Conservation (phyloP, 2,888 invertebrate species). For the Nomada flava region DNA sequence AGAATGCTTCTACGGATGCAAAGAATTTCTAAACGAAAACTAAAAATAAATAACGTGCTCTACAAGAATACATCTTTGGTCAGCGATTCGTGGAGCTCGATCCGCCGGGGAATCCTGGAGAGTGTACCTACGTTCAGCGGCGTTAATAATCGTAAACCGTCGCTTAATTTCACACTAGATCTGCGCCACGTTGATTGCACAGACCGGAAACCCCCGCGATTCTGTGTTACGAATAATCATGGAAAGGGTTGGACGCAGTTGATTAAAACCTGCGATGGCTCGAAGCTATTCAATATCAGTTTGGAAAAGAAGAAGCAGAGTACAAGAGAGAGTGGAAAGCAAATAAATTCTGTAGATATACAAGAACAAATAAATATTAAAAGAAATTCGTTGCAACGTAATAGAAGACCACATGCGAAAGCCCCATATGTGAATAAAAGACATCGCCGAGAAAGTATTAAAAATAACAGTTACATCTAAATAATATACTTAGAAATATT, state of each 20-base stretch:
- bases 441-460: too few relatives aligned
- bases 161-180: slow-evolving; percentile 42
- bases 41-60: background rate
- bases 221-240: slow-evolving; percentile 36
- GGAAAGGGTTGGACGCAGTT: slow-evolving; percentile 35
- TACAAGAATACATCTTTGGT: background rate
- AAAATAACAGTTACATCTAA: too few relatives aligned
- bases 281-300: background rate
- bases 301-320: too few relatives aligned
- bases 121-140: slow-evolving; percentile 6
- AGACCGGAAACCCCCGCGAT: slow-evolving; percentile 16
- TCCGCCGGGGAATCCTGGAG: background rate
- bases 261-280: slow-evolving; percentile 36
- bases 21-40: too few relatives aligned
- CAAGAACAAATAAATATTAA: too few relatives aligned
- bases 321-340: too few relatives aligned
- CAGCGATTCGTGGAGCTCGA: slow-evolving; percentile 16
- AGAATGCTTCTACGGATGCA: background rate
- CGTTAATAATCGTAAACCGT: slow-evolving; percentile 45
- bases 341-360: too few relatives aligned
- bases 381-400: too few relatives aligned
- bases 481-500: too few relatives aligned
- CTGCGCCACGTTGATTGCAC: slow-evolving; percentile 44
- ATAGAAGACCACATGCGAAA: too few relatives aligned
- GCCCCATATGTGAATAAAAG: too few relatives aligned